phyloP scores from a whole-genome alignment of 2,113 vertebrate genomes.

The Leuciscus idus region DNA sequence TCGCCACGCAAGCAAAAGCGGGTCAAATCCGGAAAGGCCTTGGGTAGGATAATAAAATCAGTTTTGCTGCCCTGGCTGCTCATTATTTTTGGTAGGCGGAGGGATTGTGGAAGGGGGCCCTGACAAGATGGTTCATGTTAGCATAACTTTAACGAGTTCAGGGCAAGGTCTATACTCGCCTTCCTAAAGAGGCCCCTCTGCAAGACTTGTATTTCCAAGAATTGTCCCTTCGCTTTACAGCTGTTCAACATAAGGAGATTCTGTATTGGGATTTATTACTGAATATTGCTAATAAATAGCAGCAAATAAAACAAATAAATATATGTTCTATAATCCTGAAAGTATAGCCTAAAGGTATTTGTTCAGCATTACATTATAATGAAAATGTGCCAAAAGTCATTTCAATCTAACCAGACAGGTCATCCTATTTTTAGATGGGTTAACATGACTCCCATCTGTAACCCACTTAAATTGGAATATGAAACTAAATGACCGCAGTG shows the following conservation, averaged over 20 bases:
- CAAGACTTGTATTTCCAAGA: constrained; percentile 46
- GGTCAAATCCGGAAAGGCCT: constrained; percentile 31
- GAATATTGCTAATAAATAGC: background rate
- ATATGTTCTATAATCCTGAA: background rate
- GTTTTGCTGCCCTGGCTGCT: constrained; percentile 44
- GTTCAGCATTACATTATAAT: background rate
- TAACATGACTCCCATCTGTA: constrained; percentile 37
- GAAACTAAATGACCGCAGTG: constrained; percentile 23
- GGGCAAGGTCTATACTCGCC: constrained; percentile 33
- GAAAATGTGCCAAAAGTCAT: background rate
- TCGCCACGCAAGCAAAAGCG: background rate
- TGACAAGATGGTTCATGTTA: constrained; percentile 56
- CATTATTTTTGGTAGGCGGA: constrained; percentile 28
- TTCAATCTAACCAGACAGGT: constrained; percentile 18
- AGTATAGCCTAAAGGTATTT: background rate
- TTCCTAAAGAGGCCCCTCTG: constrained; percentile 37
- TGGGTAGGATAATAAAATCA: constrained; percentile 37
- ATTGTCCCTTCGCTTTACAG: constrained; percentile 16
- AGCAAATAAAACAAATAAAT: background rate
- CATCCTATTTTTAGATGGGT: constrained; percentile 27
- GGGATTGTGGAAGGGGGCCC: constrained; percentile 19
- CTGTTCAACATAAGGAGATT: background rate
- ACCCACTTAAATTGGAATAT: constrained; percentile 28
- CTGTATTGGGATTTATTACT: background rate
- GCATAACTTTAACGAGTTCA: constrained; percentile 50